phyloP scores from a whole-genome alignment of 2,797 vertebrate genomes.

The Bothrops alternatus region DNA sequence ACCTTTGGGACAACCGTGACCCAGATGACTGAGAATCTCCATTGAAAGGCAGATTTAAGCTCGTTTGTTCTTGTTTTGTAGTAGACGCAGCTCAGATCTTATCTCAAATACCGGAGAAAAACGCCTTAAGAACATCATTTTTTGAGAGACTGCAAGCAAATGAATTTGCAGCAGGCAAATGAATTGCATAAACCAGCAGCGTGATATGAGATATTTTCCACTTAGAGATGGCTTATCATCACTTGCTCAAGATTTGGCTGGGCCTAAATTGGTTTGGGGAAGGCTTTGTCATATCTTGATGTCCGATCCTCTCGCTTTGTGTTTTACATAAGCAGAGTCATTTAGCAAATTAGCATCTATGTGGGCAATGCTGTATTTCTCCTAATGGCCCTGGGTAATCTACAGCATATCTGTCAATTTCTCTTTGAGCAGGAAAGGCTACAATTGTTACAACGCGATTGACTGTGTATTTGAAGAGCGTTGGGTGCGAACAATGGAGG shows the following conservation, averaged over 20 bases:
- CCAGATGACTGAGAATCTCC: too few relatives aligned
- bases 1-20: too few relatives aligned
- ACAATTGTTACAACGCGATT: neutral
- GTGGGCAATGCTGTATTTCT: neutral
- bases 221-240: slow-evolving; percentile 43
- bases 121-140: neutral
- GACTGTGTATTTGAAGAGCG: neutral
- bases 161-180: slow-evolving; percentile 48
- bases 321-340: neutral
- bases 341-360: slow-evolving; percentile 1
- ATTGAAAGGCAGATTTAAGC: neutral
- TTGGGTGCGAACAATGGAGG: neutral
- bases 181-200: slow-evolving; percentile 50
- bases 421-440: neutral
- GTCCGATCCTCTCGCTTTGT: slow-evolving; percentile 2
- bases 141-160: slow-evolving; percentile 46
- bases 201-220: slow-evolving; percentile 47
- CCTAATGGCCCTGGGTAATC: neutral
- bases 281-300: slow-evolving; percentile 31
- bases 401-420: neutral
- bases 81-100: neutral
- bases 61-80: neutral
- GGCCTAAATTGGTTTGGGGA: slow-evolving; percentile 40
- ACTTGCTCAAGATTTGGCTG: slow-evolving; percentile 51
- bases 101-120: neutral